Percentiles rank a stretch among this genome's conserved stretches.
Evolutionary conservation across 2,797 vertebrate species (phyloP).

Genomic region (Neosalanx taihuensis): DNA sequence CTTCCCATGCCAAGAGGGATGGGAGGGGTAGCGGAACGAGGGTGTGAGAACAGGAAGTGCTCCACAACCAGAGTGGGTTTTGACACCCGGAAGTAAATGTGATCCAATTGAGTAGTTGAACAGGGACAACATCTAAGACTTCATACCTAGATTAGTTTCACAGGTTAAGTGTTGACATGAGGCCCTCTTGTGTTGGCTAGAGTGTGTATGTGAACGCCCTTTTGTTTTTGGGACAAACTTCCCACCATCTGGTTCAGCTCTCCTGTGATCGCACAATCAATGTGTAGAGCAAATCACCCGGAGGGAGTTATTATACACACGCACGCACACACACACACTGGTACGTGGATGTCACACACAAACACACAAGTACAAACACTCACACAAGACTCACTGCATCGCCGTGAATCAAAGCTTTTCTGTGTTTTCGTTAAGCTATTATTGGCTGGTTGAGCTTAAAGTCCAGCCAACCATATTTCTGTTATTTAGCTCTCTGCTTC

Average conservation of each 20-base stretch:
- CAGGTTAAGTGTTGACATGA: not conserved
- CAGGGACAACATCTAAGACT: not conserved
- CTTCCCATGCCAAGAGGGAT: not conserved
- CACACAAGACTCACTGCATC: conserved; percentile 15
- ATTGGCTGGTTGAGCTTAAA: conserved; percentile 16
- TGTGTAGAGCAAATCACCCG: conserved; percentile 33
- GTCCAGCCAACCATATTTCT: conserved; percentile 1
- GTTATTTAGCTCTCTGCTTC: not conserved
- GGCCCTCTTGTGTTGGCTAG: conserved; percentile 13
- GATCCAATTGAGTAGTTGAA: not conserved
- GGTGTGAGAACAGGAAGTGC: not conserved
- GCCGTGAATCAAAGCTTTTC: conserved; percentile 29
- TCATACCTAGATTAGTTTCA: too few species aligned
- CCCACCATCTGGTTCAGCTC: conserved; percentile 61
- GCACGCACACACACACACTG: conserved; percentile 15
- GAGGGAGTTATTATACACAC: conserved; percentile 31
- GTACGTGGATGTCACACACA: not conserved
- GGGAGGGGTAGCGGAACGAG: not conserved
- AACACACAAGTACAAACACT: conserved; percentile 1
- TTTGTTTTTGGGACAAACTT: conserved; percentile 33
- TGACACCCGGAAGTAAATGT: not conserved
- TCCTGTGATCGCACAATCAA: conserved; percentile 47
- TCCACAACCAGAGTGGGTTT: not conserved
- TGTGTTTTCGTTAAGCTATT: conserved; percentile 30
- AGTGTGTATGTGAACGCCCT: conserved; percentile 9